A percentile compares a stretch with the other conserved stretches of the same genome.
Evolutionary conservation across 2,888 invertebrate species (phyloP).

Genomic region (Trissolcus brochymenae): DNA sequence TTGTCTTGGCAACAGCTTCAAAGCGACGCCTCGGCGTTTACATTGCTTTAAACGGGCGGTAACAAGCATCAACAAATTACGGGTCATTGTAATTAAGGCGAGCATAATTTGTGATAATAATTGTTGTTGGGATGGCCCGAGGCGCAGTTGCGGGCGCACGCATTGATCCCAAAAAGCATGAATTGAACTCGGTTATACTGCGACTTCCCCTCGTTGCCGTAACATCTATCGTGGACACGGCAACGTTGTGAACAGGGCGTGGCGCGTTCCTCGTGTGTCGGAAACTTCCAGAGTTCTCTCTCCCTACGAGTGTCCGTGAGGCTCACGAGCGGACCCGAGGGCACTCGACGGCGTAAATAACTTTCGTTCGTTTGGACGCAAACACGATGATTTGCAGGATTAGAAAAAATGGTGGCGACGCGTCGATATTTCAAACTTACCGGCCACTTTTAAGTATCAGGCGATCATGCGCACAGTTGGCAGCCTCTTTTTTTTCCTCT

Average conservation of each 20-base stretch:
- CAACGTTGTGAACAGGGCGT: constrained; percentile 67
- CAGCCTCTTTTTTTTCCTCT: constrained; percentile 12
- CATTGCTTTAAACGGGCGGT: too few relatives aligned
- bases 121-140: background rate
- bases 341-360: constrained; percentile 31
- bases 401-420: constrained; percentile 41
- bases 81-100: too few relatives aligned
- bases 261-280: constrained; percentile 59
- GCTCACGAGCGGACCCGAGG: constrained; percentile 26
- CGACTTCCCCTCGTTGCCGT: constrained; percentile 54
- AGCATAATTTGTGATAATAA: too few relatives aligned
- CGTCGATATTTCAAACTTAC: constrained; percentile 28
- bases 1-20: too few relatives aligned
- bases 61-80: background rate
- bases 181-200: constrained; percentile 45
- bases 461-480: constrained; percentile 5
- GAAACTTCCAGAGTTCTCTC: constrained; percentile 55
- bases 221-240: constrained; percentile 66
- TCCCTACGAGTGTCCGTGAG: constrained; percentile 39
- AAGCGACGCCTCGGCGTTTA: too few relatives aligned
- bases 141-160: constrained; percentile 22
- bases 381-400: constrained; percentile 45
- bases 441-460: constrained; percentile 26
- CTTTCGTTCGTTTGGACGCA: constrained; percentile 29
- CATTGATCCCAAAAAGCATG: constrained; percentile 40